Conservation (phyloP, 1,140 invertebrate genomes). For the Nilaparvata lugens region DNA sequence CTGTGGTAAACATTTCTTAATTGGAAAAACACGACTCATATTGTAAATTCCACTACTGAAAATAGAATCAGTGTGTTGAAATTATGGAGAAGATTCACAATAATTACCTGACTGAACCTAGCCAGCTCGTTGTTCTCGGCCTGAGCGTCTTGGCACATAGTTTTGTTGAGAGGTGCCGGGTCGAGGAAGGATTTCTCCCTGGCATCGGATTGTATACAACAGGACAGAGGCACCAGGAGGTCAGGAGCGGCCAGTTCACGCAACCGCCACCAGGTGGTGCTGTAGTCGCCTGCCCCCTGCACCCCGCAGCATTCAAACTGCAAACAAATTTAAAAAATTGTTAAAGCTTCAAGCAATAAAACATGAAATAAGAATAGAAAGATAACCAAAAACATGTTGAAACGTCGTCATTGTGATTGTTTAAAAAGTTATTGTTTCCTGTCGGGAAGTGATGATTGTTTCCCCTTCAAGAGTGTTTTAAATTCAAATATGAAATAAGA, state of each 20-base stretch:
- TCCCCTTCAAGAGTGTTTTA: too few species aligned
- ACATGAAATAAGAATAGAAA: too few species aligned
- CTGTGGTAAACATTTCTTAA: not conserved
- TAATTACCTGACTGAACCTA: constrained; percentile 49
- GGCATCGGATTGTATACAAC: constrained; percentile 47
- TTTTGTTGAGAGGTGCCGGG: constrained; percentile 60
- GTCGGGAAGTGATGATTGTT: too few species aligned
- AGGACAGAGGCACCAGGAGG: constrained; percentile 64
- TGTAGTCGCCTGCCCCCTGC: constrained; percentile 66
- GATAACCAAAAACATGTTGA: too few species aligned
- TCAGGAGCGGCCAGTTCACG: constrained; percentile 57
- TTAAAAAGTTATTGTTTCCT: too few species aligned
- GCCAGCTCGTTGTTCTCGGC: constrained; percentile 47
- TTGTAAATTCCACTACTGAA: too few species aligned
- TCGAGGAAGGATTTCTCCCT: constrained; percentile 56
- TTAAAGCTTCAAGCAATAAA: not conserved
- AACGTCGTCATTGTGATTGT: too few species aligned
- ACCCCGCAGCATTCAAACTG: constrained; percentile 79
- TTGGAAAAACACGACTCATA: not conserved
- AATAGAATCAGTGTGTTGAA: too few species aligned
- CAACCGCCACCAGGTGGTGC: constrained; percentile 70
- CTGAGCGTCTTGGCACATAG: constrained; percentile 58
- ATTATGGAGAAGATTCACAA: too few species aligned
- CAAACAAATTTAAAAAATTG: constrained; percentile 15
- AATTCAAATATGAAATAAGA: too few species aligned